These are phyloP conservation scores for Reinhardtius hippoglossoides DNA, from an alignment of 2,113 vertebrate species.

Conservation along the genomic window DNA sequence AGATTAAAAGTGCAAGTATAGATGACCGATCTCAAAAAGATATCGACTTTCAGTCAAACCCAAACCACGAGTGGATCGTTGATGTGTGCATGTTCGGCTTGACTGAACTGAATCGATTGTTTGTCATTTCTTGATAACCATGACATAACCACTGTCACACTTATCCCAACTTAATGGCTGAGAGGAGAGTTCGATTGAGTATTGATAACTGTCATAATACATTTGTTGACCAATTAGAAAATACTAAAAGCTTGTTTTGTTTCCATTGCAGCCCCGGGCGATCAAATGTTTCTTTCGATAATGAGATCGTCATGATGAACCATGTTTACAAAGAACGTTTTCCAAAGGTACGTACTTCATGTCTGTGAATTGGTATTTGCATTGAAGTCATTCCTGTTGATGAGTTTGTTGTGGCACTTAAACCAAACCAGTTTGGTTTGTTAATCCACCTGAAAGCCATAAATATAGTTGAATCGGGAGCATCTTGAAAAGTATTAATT, in stretches of 20 bases:
- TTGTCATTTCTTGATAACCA: background rate
- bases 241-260: constrained; percentile 17
- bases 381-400: background rate
- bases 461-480: background rate
- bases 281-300: constrained; percentile 89
- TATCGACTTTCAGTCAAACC: constrained; percentile 5
- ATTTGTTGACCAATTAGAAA: background rate
- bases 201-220: background rate
- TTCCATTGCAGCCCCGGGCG: constrained; percentile 88
- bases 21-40: constrained; percentile 1
- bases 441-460: background rate
- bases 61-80: background rate
- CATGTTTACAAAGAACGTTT: constrained; percentile 98
- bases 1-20: constrained; percentile 8
- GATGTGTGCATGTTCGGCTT: background rate
- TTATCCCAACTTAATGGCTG: background rate
- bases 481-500: background rate
- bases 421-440: background rate
- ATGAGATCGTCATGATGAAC: constrained; percentile 99
- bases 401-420: background rate
- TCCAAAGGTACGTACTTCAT: constrained; percentile 88
- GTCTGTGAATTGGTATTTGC: background rate
- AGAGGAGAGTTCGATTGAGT: background rate
- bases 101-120: background rate
- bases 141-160: constrained; percentile 18